Evolutionary conservation across 1,140 invertebrate species (phyloP).

Genomic region (Pogonomyrmex californicus): DNA sequence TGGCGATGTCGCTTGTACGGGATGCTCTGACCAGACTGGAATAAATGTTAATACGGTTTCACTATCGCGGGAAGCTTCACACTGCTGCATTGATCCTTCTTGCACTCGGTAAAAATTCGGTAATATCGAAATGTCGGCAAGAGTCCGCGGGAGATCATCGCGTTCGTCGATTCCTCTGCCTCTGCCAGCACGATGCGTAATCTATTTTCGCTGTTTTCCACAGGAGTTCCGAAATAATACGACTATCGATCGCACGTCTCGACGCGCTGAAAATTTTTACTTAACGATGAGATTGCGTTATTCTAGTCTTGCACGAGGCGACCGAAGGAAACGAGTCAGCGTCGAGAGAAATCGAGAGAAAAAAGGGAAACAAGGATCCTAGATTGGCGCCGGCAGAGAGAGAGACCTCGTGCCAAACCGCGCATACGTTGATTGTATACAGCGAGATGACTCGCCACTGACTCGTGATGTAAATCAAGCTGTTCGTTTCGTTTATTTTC

Average conservation of each 20-base stretch:
- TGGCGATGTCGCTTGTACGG: not conserved
- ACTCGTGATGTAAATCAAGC: conserved; percentile 73
- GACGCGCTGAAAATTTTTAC: conserved; percentile 24
- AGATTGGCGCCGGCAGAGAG: not conserved
- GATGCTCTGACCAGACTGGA: not conserved
- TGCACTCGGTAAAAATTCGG: not conserved
- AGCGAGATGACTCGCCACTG: conserved; percentile 66
- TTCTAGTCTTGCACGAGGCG: not conserved
- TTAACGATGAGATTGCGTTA: conserved; percentile 37
- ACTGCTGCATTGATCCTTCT: not conserved
- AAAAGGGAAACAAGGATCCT: not conserved
- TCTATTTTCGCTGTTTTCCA: not conserved
- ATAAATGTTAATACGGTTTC: not conserved
- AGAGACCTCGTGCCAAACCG: conserved; percentile 45
- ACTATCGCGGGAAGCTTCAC: not conserved
- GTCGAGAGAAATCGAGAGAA: conserved; percentile 28
- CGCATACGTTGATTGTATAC: not conserved
- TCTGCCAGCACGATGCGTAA: too few species aligned
- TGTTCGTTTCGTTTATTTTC: conserved; percentile 59
- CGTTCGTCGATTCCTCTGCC: not conserved
- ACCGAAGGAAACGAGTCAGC: not conserved
- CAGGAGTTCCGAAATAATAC: not conserved
- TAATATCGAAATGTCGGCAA: not conserved
- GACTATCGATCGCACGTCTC: not conserved
- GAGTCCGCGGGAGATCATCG: not conserved